Conservation (phyloP, 2,113 vertebrate genomes). For the Pomatostomus ruficeps region DNA sequence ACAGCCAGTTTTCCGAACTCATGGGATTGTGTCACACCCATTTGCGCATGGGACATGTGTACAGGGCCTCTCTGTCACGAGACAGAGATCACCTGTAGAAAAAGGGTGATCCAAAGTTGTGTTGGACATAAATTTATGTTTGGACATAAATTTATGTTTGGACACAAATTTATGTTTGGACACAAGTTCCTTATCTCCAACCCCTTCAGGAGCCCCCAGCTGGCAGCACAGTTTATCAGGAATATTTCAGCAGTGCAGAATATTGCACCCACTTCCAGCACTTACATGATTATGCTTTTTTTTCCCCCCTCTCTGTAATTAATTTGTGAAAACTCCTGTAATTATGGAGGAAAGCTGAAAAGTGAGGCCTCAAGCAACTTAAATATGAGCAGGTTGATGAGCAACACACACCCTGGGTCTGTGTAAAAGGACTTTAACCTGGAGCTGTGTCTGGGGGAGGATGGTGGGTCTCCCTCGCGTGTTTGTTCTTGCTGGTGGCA, state of each 20-base stretch:
- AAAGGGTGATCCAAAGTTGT: not conserved
- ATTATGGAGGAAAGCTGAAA: not conserved
- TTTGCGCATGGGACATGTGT: not conserved
- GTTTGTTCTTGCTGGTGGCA: not conserved
- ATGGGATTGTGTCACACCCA: not conserved
- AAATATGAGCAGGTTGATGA: not conserved
- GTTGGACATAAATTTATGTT: not conserved
- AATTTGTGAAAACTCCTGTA: not conserved
- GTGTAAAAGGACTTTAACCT: not conserved
- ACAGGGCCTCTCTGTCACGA: not conserved
- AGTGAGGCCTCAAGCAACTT: not conserved
- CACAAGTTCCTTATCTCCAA: too few relatives aligned
- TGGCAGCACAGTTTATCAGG: not conserved
- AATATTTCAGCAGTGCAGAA: not conserved
- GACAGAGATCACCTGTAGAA: not conserved
- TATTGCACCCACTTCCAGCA: not conserved
- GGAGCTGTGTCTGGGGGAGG: not conserved
- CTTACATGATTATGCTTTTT: not conserved
- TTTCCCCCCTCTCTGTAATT: not conserved
- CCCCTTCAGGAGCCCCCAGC: not conserved
- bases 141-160: not conserved
- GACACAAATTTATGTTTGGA: not conserved
- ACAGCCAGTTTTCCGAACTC: not conserved
- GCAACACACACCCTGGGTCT: not conserved
- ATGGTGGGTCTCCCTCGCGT: accelerated